phyloP scores from a whole-genome alignment of 1,140 invertebrate species.

The Pteromalus puparum region DNA sequence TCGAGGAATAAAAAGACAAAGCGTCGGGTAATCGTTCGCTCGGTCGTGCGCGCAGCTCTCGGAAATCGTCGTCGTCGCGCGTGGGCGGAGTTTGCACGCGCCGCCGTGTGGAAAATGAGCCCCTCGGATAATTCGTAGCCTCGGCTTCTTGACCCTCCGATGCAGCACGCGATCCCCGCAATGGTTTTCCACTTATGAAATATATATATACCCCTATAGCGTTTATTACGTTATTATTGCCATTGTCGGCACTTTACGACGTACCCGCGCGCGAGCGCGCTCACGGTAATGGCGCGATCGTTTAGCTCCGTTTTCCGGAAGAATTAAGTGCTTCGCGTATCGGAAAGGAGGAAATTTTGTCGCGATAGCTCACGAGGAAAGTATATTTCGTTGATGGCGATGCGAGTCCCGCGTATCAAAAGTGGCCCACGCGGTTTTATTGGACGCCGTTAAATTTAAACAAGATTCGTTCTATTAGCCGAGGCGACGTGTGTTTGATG shows the following conservation, averaged over 20 bases:
- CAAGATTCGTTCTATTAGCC: too few relatives aligned
- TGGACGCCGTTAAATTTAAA: too few relatives aligned
- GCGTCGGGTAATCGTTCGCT: constrained; percentile 42
- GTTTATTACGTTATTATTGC: constrained; percentile 17
- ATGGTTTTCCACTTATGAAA: constrained; percentile 27
- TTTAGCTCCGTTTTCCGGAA: background rate
- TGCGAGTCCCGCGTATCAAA: too few relatives aligned
- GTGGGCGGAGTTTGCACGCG: constrained; percentile 26
- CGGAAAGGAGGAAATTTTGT: too few relatives aligned
- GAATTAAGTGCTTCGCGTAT: background rate
- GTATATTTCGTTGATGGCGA: too few relatives aligned
- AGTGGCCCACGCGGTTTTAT: too few relatives aligned
- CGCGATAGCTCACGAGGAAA: too few relatives aligned
- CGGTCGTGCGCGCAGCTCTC: constrained; percentile 46
- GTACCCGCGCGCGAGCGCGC: background rate
- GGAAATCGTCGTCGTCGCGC: constrained; percentile 1
- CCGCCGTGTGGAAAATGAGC: constrained; percentile 23
- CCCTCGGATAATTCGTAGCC: constrained; percentile 5
- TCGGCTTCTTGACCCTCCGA: background rate
- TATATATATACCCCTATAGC: background rate
- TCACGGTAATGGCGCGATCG: background rate
- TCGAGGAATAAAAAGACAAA: constrained; percentile 2
- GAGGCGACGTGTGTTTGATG: too few relatives aligned
- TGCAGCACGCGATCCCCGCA: background rate
- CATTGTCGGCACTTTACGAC: constrained; percentile 24